A percentile compares a stretch with the other conserved stretches of the same genome.
Evolutionary conservation across 2,113 vertebrate genomes (phyloP).

Genomic region (Laticauda laticaudata): DNA sequence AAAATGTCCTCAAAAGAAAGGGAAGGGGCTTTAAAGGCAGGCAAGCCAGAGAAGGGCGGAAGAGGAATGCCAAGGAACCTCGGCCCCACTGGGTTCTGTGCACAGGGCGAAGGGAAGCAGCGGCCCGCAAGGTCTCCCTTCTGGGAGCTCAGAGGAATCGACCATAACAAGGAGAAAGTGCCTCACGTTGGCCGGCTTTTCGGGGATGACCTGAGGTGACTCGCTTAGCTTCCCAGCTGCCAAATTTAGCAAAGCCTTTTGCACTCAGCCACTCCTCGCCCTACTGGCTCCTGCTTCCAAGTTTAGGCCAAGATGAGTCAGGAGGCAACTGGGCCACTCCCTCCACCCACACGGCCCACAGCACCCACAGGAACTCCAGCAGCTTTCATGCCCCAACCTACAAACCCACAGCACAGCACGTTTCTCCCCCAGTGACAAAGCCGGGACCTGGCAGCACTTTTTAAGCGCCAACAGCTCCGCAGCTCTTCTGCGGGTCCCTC

Average conservation of each 20-base stretch:
- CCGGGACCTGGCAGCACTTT: not conserved
- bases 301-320: not conserved
- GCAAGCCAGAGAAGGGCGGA: not conserved
- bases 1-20: not conserved
- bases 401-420: not conserved
- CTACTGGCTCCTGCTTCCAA: not conserved
- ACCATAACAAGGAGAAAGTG: constrained; percentile 58
- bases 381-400: not conserved
- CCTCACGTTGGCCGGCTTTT: constrained; percentile 1
- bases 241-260: constrained; percentile 46
- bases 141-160: not conserved
- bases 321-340: not conserved
- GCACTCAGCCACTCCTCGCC: not conserved
- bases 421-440: not conserved
- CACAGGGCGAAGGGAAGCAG: not conserved
- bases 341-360: not conserved
- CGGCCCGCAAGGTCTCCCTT: not conserved
- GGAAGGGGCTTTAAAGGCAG: not conserved
- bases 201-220: constrained; percentile 53
- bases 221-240: not conserved
- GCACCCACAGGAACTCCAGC: not conserved
- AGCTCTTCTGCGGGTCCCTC: not conserved
- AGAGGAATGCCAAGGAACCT: not conserved
- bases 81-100: accelerated
- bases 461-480: not conserved